These are phyloP conservation scores for Dasypolia templi DNA, from an alignment of 2,888 invertebrate genomes.

Conservation along the genomic window DNA sequence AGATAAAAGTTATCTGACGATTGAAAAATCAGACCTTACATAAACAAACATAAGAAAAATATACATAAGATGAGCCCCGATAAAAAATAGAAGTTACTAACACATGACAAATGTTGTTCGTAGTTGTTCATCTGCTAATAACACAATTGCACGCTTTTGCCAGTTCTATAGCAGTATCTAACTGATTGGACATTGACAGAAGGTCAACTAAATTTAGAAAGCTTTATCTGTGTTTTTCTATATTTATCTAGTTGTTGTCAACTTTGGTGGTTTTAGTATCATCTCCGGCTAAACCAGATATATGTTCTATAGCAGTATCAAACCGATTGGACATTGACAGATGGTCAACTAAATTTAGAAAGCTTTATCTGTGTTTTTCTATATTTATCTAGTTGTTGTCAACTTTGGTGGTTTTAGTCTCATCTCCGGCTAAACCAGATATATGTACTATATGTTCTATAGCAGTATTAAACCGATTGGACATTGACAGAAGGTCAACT, in stretches of 20 bases:
- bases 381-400: background rate
- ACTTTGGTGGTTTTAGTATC: too few relatives aligned
- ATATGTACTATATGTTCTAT: background rate
- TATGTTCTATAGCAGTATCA: background rate
- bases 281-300: background rate
- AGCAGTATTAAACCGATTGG: slow-evolving; percentile 15
- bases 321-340: slow-evolving; percentile 13
- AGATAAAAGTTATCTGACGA: too few relatives aligned
- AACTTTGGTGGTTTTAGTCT: too few relatives aligned
- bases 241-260: background rate
- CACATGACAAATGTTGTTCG: background rate
- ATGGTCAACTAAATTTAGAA: slow-evolving; percentile 31
- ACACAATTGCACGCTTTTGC: background rate
- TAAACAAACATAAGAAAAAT: too few relatives aligned
- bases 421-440: background rate
- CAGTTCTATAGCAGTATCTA: background rate
- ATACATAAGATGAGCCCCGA: background rate
- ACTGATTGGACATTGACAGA: slow-evolving; percentile 14
- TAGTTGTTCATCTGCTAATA: background rate
- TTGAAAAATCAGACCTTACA: too few relatives aligned
- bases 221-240: slow-evolving; percentile 21
- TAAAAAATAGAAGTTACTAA: background rate
- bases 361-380: slow-evolving; percentile 19
- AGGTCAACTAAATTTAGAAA: slow-evolving; percentile 28
- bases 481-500: slow-evolving; percentile 14